Conservation (phyloP, 2,888 invertebrate species). For the Thymelicus acteon region DNA sequence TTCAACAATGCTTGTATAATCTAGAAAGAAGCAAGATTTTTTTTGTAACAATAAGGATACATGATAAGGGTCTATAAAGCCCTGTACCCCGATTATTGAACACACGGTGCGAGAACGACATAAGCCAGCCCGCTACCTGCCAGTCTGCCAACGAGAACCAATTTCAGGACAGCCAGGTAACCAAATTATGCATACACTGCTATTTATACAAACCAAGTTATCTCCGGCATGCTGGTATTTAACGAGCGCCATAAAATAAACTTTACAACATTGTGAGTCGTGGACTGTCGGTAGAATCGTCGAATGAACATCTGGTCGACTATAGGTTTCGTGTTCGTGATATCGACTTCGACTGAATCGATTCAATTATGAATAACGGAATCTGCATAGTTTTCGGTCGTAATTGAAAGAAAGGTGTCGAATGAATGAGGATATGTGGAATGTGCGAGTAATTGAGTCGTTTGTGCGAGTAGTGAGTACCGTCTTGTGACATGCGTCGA, state of each 20-base stretch:
- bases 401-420: slow-evolving; percentile 44
- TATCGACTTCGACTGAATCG: slow-evolving; percentile 11
- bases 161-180: slow-evolving; percentile 74
- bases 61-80: slow-evolving; percentile 29
- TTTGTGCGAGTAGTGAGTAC: slow-evolving; percentile 27
- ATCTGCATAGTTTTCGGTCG: background rate
- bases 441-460: slow-evolving; percentile 53
- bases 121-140: slow-evolving; percentile 74
- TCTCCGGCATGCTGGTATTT: slow-evolving; percentile 51
- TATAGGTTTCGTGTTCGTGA: slow-evolving; percentile 10
- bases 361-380: slow-evolving; percentile 8
- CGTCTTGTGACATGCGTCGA: slow-evolving; percentile 44
- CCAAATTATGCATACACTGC: slow-evolving; percentile 59
- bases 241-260: slow-evolving; percentile 49
- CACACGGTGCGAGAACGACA: slow-evolving; percentile 54
- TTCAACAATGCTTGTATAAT: slow-evolving; percentile 28
- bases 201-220: slow-evolving; percentile 56
- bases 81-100: slow-evolving; percentile 16
- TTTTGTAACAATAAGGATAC: slow-evolving; percentile 39
- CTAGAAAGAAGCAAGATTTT: slow-evolving; percentile 22
- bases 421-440: slow-evolving; percentile 54
- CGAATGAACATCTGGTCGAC: slow-evolving; percentile 57
- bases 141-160: slow-evolving; percentile 57
- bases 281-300: slow-evolving; percentile 49
- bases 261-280: slow-evolving; percentile 41